These are phyloP conservation scores for Silurus meridionalis DNA, from an alignment of 2,113 vertebrate genomes.

Conservation along the genomic window DNA sequence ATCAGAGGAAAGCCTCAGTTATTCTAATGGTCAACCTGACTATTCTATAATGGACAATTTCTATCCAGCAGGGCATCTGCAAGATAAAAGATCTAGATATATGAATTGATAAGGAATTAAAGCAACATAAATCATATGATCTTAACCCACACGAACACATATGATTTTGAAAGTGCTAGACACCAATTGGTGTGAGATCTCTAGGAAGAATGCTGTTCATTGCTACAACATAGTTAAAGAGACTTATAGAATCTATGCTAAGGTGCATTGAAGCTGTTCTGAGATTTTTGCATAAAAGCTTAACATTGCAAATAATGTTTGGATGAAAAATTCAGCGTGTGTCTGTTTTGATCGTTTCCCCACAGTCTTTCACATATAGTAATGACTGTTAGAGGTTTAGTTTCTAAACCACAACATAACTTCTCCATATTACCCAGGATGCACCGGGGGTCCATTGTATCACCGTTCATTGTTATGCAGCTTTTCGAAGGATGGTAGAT, in stretches of 20 bases:
- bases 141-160: not conserved
- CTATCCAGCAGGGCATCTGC: not conserved
- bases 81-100: not conserved
- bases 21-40: not conserved
- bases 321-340: not conserved
- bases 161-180: not conserved
- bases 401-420: slow-evolving; percentile 58
- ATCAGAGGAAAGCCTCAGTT: not conserved
- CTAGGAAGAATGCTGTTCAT: not conserved
- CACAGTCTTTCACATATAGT: not conserved
- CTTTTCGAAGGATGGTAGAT: slow-evolving; percentile 40
- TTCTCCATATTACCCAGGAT: slow-evolving; percentile 55
- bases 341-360: slow-evolving; percentile 64
- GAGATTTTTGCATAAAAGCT: not conserved
- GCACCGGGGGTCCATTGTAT: slow-evolving; percentile 53
- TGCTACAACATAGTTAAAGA: not conserved
- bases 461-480: slow-evolving; percentile 49
- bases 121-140: not conserved
- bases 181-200: not conserved
- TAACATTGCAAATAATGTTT: not conserved
- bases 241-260: not conserved
- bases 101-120: not conserved
- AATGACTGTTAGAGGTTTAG: slow-evolving; percentile 57
- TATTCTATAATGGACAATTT: not conserved
- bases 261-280: not conserved